Conservation (phyloP, 1,140 invertebrate species). For the Nilaparvata lugens region DNA sequence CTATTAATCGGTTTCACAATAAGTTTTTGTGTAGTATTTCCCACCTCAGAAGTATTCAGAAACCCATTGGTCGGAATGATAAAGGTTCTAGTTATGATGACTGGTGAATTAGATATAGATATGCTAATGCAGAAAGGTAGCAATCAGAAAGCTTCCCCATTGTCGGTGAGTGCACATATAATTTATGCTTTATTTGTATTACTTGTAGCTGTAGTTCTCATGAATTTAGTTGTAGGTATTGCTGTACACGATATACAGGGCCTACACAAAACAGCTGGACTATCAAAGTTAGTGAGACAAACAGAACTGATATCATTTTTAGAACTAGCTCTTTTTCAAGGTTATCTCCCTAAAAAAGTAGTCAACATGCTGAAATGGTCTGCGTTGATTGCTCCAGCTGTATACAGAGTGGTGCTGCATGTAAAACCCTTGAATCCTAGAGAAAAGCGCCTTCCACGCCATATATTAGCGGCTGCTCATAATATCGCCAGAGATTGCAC, state of each 20-base stretch:
- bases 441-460: slow-evolving; percentile 63
- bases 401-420: slow-evolving; percentile 63
- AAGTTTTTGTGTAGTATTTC: slow-evolving; percentile 78
- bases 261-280: slow-evolving; percentile 61
- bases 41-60: slow-evolving; percentile 64
- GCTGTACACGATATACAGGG: slow-evolving; percentile 73
- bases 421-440: slow-evolving; percentile 70
- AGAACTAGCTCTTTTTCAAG: slow-evolving; percentile 57
- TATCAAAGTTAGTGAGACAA: slow-evolving; percentile 65
- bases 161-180: slow-evolving; percentile 60
- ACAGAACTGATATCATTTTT: slow-evolving; percentile 67
- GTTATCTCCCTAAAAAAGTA: slow-evolving; percentile 54
- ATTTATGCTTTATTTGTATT: slow-evolving; percentile 63
- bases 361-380: slow-evolving; percentile 61
- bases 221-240: slow-evolving; percentile 72
- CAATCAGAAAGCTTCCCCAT: slow-evolving; percentile 36
- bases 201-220: slow-evolving; percentile 69
- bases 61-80: slow-evolving; percentile 70
- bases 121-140: slow-evolving; percentile 49
- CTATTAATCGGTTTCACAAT: slow-evolving; percentile 76
- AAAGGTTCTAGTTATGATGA: slow-evolving; percentile 83
- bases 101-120: slow-evolving; percentile 68
- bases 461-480: slow-evolving; percentile 63
- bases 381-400: slow-evolving; percentile 62
- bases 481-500: slow-evolving; percentile 53